A percentile compares a stretch with the other conserved stretches of the same genome.
phyloP scores from a whole-genome alignment of 2,888 invertebrate genomes.

The Andrena praecox region DNA sequence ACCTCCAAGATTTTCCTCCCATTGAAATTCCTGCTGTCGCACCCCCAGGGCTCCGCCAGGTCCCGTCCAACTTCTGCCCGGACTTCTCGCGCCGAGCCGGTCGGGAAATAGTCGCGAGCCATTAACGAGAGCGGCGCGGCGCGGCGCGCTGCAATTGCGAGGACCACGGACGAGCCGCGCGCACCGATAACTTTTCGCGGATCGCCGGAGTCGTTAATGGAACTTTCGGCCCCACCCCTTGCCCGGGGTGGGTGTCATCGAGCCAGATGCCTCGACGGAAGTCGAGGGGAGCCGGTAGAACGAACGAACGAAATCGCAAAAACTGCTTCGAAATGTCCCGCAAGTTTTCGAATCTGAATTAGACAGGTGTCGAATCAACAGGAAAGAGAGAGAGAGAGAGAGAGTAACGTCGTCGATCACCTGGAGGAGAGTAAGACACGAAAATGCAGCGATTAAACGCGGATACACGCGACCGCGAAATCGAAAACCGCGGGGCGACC shows the following conservation, averaged over 20 bases:
- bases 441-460: conserved; percentile 53
- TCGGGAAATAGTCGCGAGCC: conserved; percentile 66
- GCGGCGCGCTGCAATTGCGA: conserved; percentile 52
- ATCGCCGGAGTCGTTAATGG: conserved; percentile 44
- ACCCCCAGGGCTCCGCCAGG: conserved; percentile 10
- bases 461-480: conserved; percentile 61
- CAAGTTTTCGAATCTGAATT: too few species aligned
- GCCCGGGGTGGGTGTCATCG: not conserved
- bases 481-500: conserved; percentile 45
- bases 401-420: not conserved
- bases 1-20: conserved; percentile 75
- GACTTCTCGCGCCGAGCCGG: conserved; percentile 23
- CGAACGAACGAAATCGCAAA: not conserved
- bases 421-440: not conserved
- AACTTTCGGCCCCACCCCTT: conserved; percentile 21
- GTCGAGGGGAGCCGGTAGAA: not conserved
- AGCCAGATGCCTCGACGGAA: not conserved
- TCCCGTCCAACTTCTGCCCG: conserved; percentile 25
- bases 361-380: too few species aligned
- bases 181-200: conserved; percentile 51
- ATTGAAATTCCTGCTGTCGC: conserved; percentile 72
- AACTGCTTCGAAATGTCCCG: not conserved
- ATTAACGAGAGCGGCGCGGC: conserved; percentile 59
- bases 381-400: not conserved
- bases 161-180: conserved; percentile 46